Base-by-base conservation (phyloP, 2,113 vertebrate species). In the Oplegnathus fasciatus region DNA sequence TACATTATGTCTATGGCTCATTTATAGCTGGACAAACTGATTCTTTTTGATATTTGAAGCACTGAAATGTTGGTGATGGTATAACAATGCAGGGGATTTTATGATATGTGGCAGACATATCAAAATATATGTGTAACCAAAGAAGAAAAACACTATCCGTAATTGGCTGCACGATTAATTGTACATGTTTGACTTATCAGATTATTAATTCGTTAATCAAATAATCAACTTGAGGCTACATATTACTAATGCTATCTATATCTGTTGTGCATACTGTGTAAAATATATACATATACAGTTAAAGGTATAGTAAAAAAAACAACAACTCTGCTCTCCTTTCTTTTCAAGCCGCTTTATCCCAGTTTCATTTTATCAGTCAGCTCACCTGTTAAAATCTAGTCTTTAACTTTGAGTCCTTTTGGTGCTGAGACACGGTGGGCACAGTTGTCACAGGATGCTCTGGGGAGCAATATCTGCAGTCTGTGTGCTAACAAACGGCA, bases 401-500 rank as follows among this genome's bases (percentile, higher is more conserved):
- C 55, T 80, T 65, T 68, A 80, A 80, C 9, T 58, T 28, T 2
- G 18, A 78, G 77, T 72, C 80, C 69, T 83, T 37, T 34, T 75
- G 44, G 64, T 71, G 48, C 69, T 32, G 60, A 77, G 61, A 58
- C 30, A 32, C 17, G 4, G 52, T 26, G 42, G 71, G 50, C 57
- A 54, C 55, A 44, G 68, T 72, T 57, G 78, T 90, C 71, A 79
- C 66, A 42, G 62, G 60, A 32, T 71, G 66, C 87, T 78, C 81
- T 50, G 30, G 72, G 96, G 96, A 96, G 89, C 94, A 92, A 94
- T 95, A 96, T 96, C 94, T 95, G 94, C 95, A 93, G 94, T 94
- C 89, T 94, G 94, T 93, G 92, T 92, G 94, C 96, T 96, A 96
- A 97, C 96, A 96, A 96, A 96, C 91, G 93, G 89, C 77, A 88